Conservation (phyloP, 2,888 invertebrate species). For the Conchocele bisecta region DNA sequence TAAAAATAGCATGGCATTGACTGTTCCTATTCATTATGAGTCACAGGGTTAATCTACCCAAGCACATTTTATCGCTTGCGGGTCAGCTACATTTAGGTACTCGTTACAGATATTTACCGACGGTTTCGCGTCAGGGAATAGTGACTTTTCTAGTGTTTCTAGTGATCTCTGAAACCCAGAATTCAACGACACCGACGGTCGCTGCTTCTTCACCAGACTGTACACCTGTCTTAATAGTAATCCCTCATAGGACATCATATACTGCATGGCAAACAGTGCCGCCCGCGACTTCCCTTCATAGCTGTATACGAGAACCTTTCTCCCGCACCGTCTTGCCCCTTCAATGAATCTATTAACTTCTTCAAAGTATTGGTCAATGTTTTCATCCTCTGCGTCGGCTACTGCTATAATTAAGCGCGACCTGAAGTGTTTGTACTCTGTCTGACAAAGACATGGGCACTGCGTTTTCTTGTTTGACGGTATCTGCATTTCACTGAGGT, state of each 20-base stretch:
- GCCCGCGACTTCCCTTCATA: conserved; percentile 75
- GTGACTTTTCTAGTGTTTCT: conserved; percentile 63
- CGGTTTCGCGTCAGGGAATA: conserved; percentile 66
- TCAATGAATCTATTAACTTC: conserved; percentile 79
- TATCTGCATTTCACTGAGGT: conserved; percentile 65
- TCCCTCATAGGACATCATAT: conserved; percentile 72
- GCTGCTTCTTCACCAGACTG: conserved; percentile 68
- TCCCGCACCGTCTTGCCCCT: conserved; percentile 70
- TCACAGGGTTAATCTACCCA: conserved; percentile 70
- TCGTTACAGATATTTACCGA: conserved; percentile 67
- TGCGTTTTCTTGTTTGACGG: conserved; percentile 64
- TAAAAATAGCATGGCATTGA: no score
- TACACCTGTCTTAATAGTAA: conserved; percentile 71
- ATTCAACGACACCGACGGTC: conserved; percentile 71
- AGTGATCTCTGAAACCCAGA: conserved; percentile 68
- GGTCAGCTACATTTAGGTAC: conserved; percentile 67
- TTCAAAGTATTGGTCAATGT: conserved; percentile 76
- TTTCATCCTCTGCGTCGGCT: conserved; percentile 85
- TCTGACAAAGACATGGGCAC: conserved; percentile 75
- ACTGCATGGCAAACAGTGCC: conserved; percentile 75
- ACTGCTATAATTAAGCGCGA: conserved; percentile 87
- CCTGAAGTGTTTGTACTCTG: conserved; percentile 70
- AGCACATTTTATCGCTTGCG: conserved; percentile 68
- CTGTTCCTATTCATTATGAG: no score
- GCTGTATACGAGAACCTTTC: conserved; percentile 74